Percentiles rank a stretch among this genome's conserved stretches.
Conservation (phyloP, 2,797 vertebrate genomes). For the Thalassophryne amazonica region DNA sequence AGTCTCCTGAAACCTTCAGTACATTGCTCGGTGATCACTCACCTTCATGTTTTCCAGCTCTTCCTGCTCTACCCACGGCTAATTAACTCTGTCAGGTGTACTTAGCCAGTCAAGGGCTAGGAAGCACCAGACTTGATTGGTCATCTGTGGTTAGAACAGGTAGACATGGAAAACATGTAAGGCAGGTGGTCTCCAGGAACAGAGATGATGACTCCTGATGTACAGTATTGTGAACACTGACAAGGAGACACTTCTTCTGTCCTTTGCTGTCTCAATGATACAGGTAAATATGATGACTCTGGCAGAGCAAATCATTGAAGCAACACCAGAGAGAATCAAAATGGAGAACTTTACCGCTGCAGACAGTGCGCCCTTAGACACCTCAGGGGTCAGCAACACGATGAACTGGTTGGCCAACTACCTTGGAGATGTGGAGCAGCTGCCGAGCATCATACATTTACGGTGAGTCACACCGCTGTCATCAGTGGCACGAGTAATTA, state of each 20-base stretch:
- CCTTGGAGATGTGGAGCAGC: slow-evolving; percentile 93
- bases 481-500: too few relatives aligned
- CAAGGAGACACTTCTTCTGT: background rate
- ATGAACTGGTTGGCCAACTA: slow-evolving; percentile 99
- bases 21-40: too few relatives aligned
- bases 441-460: slow-evolving; percentile 91
- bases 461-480: slow-evolving; percentile 72
- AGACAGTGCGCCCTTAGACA: slow-evolving; percentile 83
- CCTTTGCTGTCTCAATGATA: slow-evolving; percentile 5
- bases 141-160: too few relatives aligned
- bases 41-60: too few relatives aligned
- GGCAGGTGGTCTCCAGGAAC: background rate
- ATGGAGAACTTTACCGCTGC: slow-evolving; percentile 88
- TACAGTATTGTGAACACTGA: background rate
- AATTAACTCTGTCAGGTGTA: too few relatives aligned
- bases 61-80: too few relatives aligned
- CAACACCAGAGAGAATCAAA: slow-evolving; percentile 97
- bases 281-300: slow-evolving; percentile 98
- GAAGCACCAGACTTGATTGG: too few relatives aligned
- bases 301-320: slow-evolving; percentile 98
- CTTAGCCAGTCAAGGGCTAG: too few relatives aligned
- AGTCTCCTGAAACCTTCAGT: too few relatives aligned
- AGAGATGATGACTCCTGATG: too few relatives aligned
- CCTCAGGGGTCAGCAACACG: slow-evolving; percentile 87
- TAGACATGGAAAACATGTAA: too few relatives aligned